Evolutionary conservation across 2,113 vertebrate species (phyloP), one percentile per base, ranked within the genome.

Genomic region (Campylomormyrus tamandua): DNA sequence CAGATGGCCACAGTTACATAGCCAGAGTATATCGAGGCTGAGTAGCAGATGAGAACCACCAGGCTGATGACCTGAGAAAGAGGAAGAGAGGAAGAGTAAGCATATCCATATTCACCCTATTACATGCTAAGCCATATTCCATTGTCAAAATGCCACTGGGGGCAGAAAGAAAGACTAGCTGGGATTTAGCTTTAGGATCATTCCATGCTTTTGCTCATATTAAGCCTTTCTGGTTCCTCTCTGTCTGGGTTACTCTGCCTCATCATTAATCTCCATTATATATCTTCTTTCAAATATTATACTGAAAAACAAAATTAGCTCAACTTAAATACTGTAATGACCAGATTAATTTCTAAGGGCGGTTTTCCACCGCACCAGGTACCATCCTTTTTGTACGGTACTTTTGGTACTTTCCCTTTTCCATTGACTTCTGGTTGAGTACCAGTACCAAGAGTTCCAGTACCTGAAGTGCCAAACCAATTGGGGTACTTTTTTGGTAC

Each of bases 41-140:
- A 93, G 2, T 95, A 96, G 91, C 96, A 96, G 95, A 96, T 95
- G 58, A 96, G 19, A 91, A 95, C 35, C n/a, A 96, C 95, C 0
- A 96, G 88, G 87, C 96, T 95, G 90, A 96, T 0, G 3, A 95
- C 45, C 90, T 91, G 89, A 49, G 42, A 88, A 35, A 39, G 74
- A 48, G 35, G 31, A 50, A 88, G 39, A 42, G 39, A 83, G 21
- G 89, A 17, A 80, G 74, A 19, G 31, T 77, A 13, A 80, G 31
- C 15, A 80, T 5, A 42, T 42, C 13, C 31, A 80, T 42, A 80
- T 80, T 80, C 74, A 80, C 66, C 9, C 35, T 19, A 39, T 77
- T 77, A 77, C 31, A 80, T 0, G 1, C 35, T 11, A 42, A 80
- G 35, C 15, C 35, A 42, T 80, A 42, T 8, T 42, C 15, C 15